phyloP scores from a whole-genome alignment of 2,888 invertebrate species.

The Agrypnus murinus region DNA sequence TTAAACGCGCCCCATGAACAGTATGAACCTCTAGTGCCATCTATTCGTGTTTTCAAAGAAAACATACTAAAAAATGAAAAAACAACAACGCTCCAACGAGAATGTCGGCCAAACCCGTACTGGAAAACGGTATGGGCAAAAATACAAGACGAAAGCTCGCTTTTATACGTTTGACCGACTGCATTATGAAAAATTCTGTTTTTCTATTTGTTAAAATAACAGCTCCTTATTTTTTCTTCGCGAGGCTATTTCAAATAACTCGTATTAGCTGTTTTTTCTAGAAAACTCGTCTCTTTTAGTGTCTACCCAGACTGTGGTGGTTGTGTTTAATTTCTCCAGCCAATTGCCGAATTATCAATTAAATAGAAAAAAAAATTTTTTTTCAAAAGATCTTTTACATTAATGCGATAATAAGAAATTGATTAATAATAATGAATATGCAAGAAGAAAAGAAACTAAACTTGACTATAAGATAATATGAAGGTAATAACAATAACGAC shows the following conservation, averaged over 20 bases:
- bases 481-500: slow-evolving; percentile 35
- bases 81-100: slow-evolving; percentile 64
- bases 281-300: slow-evolving; percentile 25
- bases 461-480: slow-evolving; percentile 8
- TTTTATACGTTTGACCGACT: slow-evolving; percentile 43
- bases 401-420: no score
- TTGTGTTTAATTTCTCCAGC: slow-evolving; percentile 9
- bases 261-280: slow-evolving; percentile 42
- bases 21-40: slow-evolving; percentile 54
- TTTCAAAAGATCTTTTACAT: neutral
- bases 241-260: slow-evolving; percentile 48
- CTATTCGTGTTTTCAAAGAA: slow-evolving; percentile 68
- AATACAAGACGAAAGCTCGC: neutral
- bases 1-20: slow-evolving; percentile 24
- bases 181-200: slow-evolving; percentile 57
- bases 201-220: slow-evolving; percentile 62
- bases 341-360: neutral
- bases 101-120: slow-evolving; percentile 35
- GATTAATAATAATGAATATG: slow-evolving; percentile 11
- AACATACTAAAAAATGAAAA: slow-evolving; percentile 70
- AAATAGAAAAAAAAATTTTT: neutral
- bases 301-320: neutral
- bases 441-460: slow-evolving; percentile 7
- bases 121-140: slow-evolving; percentile 12
- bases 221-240: slow-evolving; percentile 57